A percentile compares a stretch with the other conserved stretches of the same genome.
Evolutionary conservation across 2,888 invertebrate species (phyloP).

Genomic region (Prionchulus punctatus): DNA sequence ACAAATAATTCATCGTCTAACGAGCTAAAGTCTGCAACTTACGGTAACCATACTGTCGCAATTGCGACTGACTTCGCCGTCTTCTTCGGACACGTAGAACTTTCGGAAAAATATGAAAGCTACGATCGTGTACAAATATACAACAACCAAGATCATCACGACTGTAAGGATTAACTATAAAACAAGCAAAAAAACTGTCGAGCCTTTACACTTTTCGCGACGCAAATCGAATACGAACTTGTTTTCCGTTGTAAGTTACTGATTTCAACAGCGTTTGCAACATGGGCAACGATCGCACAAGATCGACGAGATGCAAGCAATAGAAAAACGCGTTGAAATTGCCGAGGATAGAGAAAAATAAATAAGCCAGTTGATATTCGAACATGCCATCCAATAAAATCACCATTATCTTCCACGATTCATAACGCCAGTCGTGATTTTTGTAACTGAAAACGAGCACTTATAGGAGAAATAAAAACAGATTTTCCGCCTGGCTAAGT

Average conservation of each 20-base stretch:
- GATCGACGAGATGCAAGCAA: slow-evolving; percentile 91
- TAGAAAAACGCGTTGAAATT: slow-evolving; percentile 99
- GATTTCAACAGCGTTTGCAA: slow-evolving; percentile 93
- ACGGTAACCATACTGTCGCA: slow-evolving; percentile 98
- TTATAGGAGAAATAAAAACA: no score
- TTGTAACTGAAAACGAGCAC: no score
- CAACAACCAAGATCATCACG: slow-evolving; percentile 87
- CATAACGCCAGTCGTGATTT: slow-evolving; percentile 95
- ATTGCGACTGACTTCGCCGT: slow-evolving; percentile 68
- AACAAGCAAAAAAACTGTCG: no score
- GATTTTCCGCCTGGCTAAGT: no score
- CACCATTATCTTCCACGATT: slow-evolving; percentile 94
- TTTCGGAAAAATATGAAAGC: slow-evolving; percentile 99
- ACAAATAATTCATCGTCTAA: neutral
- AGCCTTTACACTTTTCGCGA: no score
- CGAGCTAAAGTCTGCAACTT: slow-evolving; percentile 21
- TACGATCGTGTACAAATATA: slow-evolving; percentile 97
- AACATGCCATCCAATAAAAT: slow-evolving; percentile 91
- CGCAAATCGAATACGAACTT: no score
- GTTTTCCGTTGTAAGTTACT: slow-evolving; percentile 98
- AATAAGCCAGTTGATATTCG: slow-evolving; percentile 92
- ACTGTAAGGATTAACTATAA: slow-evolving; percentile 86
- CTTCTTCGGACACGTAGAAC: slow-evolving; percentile 88
- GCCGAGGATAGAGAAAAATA: slow-evolving; percentile 83
- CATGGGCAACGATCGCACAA: slow-evolving; percentile 94